Evolutionary conservation across 2,888 invertebrate genomes (phyloP), one percentile per base, ranked within the genome.

Genomic region (Netelia inedita): DNA sequence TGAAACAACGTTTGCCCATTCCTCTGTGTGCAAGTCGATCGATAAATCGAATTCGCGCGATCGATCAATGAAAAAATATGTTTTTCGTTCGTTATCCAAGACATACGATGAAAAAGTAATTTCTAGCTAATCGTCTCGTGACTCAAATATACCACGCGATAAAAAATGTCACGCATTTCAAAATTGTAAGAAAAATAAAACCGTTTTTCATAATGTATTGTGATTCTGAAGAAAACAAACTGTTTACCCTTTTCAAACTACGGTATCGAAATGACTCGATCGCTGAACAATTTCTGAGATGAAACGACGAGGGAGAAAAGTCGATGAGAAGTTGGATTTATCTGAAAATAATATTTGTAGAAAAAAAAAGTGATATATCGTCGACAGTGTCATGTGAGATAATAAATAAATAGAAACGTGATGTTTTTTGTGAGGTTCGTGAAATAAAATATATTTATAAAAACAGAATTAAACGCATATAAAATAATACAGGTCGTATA

Each of bases 401-500:
- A 53, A 76, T 74, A 61, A 83, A 80, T 76, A 23, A 85, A 83
- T 53, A 78, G 21, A 85, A 85, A 82, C 66, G 74, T 53, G 46
- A 72, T 66, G 28, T 73, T 61, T 79, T 79, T 59, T 73, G 75
- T 85, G 84, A 86, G 86, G 85, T 91, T 91, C 89, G 84, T 86
- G 92, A 92, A 93, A 93, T 92, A 93, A 93, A 93, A 93, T 93
- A 93, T 93, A 93, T 93, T 93, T 93, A 91, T 91, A 93, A 92
- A 92, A 92, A 92, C 92, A 93, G 91, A 93, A 92, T 92, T 88
- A 91, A 92, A 92, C 91, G 89, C 90, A 90, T 91, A 91, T 93
- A 92, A 92, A 93, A 93, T 92, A 92, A 93, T 93, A 93, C 92
- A 92, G 85, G 81, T 92, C 88, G 89, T 90, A 90, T 89, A 90